These are phyloP conservation scores for Lophotis ruficrista DNA, from an alignment of 2,113 vertebrate genomes.

Conservation along the genomic window DNA sequence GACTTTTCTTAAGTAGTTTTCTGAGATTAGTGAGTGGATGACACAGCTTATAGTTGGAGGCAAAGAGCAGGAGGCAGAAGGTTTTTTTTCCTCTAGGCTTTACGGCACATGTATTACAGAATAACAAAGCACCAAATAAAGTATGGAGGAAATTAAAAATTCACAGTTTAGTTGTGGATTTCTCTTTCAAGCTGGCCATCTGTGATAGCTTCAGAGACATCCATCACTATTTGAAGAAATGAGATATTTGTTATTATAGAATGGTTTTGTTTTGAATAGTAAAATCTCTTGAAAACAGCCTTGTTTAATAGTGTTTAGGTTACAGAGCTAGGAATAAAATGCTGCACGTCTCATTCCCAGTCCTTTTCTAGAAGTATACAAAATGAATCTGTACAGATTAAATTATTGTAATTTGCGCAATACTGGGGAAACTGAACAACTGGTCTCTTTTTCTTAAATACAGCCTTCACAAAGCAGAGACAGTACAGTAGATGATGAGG, in stretches of 20 bases:
- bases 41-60: neutral
- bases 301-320: neutral
- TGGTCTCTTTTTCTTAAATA: slow-evolving; percentile 38
- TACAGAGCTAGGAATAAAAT: neutral
- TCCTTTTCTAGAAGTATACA: neutral
- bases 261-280: neutral
- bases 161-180: neutral
- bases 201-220: neutral
- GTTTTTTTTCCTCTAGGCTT: neutral
- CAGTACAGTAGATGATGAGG: slow-evolving; percentile 82
- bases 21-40: neutral
- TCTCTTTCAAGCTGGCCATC: neutral
- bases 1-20: neutral
- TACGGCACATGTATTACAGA: neutral
- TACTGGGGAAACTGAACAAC: neutral
- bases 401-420: neutral
- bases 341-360: neutral
- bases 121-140: neutral
- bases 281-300: neutral
- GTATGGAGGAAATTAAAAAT: neutral
- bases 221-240: neutral
- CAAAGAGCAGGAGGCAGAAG: neutral
- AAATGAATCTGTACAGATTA: neutral
- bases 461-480: slow-evolving; percentile 78
- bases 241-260: neutral